Conservation (phyloP, 1,140 invertebrate species). For the Listronotus bonariensis region DNA sequence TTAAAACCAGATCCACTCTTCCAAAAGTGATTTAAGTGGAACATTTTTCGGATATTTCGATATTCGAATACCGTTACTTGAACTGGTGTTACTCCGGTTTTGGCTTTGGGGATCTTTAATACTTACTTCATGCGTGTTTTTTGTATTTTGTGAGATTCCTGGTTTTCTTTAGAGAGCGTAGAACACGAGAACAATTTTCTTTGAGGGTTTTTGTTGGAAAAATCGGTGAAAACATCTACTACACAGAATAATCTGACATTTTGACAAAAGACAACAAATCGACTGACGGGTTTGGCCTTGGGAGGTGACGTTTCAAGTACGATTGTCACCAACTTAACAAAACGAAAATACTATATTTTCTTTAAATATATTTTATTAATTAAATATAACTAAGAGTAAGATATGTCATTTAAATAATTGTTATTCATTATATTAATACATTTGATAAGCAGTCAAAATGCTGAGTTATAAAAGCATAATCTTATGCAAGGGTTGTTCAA, state of each 20-base stretch:
- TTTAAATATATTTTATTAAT: no score
- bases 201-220: neutral
- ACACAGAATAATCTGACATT: slow-evolving; percentile 4
- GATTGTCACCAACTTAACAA: neutral
- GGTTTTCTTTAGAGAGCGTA: neutral
- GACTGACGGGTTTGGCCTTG: slow-evolving; percentile 8
- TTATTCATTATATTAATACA: no score
- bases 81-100: slow-evolving; percentile 3
- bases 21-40: neutral
- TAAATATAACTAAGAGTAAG: no score
- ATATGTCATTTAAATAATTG: no score
- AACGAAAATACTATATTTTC: no score
- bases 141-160: neutral
- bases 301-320: slow-evolving; percentile 4
- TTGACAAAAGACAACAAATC: slow-evolving; percentile 11
- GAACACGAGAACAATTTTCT: neutral
- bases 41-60: slow-evolving; percentile 10
- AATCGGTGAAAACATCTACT: slow-evolving; percentile 1
- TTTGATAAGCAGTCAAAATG: no score
- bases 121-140: slow-evolving; percentile 9
- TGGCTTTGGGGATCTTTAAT: neutral
- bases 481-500: no score
- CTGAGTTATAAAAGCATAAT: no score
- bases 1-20: neutral
- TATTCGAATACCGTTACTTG: slow-evolving; percentile 18